Evolutionary conservation across 2,888 invertebrate species (phyloP), one percentile per base, ranked within the genome.

Genomic region (Chrysolina oricalcia): DNA sequence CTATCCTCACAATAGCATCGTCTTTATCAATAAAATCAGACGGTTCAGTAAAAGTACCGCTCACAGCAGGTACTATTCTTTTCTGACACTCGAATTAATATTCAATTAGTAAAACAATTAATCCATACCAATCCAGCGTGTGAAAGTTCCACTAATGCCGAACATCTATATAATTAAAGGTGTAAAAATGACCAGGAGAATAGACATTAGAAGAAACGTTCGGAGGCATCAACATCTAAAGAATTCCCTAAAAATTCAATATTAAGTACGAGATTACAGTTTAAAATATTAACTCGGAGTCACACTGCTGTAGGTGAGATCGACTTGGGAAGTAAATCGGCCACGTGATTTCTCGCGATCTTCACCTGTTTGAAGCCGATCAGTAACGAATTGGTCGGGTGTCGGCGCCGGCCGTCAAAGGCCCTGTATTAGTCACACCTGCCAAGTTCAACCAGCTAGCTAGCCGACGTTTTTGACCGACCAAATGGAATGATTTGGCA

Each of bases 371-470:
- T 13, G 56, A 19, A 67, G 13, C 23, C 43, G 59, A 46, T 43
- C 19, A 70, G 23, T 10, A 72, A 66, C 62, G 53, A 48, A 13
- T 6, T 86, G 87, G 83, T 77, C 87, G 81, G 82, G 80, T 88
- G 88, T 87, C 88, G 88, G 88, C 87, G 73, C 79, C 72, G 78
- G 76, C 78, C 81, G 79, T 85, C 87, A 88, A 88, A 88, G 87
- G 85, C 84, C 80, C 82, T 78, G 83, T 84, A 87, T 89, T 88
- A 88, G 89, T 89, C 88, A 89, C 89, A 89, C 88, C 89, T 89
- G 89, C 88, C 88, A 87, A 85, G 84, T 83, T 83, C 85, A 83
- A 85, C 84, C 83, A 83, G 82, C 83, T 80, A 82, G 82, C 85
- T 81, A 81, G 80, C 79, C 81, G 81, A 78, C 81, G 80, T 81